A percentile compares a stretch with the other conserved stretches of the same genome.
Conservation (phyloP, 2,113 vertebrate genomes). For the Leuciscus idus region DNA sequence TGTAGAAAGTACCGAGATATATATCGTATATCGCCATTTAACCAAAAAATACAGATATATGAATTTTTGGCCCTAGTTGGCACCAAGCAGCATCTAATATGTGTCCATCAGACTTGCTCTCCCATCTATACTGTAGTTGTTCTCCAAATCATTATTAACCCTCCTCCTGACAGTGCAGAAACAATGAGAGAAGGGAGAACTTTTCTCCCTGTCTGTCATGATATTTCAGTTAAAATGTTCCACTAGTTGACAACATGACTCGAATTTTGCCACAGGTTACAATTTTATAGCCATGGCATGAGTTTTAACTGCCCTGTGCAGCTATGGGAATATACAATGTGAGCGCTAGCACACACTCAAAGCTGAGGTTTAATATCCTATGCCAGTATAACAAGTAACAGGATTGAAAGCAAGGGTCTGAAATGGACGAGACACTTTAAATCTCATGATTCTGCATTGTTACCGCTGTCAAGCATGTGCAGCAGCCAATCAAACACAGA, state of each 20-base stretch:
- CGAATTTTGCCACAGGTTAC: conserved; percentile 1
- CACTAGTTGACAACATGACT: conserved; percentile 6
- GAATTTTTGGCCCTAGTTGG: background rate
- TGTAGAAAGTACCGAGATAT: too few species aligned
- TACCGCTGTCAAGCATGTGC: background rate
- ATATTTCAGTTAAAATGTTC: conserved; percentile 15
- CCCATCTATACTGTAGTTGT: background rate
- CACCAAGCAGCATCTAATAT: background rate
- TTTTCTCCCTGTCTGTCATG: conserved; percentile 10
- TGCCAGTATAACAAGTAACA: background rate
- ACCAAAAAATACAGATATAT: too few species aligned
- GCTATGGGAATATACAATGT: background rate
- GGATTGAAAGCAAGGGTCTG: background rate
- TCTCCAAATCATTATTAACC: background rate
- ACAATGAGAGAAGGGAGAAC: background rate
- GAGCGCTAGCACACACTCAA: background rate
- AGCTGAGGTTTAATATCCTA: background rate
- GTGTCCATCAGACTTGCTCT: background rate
- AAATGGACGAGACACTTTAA: background rate
- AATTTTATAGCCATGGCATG: background rate
- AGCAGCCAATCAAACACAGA: conserved; percentile 6
- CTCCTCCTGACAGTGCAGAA: background rate
- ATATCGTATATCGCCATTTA: too few species aligned
- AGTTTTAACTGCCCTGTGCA: background rate
- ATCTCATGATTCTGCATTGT: background rate